These are phyloP conservation scores for Orthosia gracilis DNA, from an alignment of 2,888 invertebrate species.

Conservation along the genomic window DNA sequence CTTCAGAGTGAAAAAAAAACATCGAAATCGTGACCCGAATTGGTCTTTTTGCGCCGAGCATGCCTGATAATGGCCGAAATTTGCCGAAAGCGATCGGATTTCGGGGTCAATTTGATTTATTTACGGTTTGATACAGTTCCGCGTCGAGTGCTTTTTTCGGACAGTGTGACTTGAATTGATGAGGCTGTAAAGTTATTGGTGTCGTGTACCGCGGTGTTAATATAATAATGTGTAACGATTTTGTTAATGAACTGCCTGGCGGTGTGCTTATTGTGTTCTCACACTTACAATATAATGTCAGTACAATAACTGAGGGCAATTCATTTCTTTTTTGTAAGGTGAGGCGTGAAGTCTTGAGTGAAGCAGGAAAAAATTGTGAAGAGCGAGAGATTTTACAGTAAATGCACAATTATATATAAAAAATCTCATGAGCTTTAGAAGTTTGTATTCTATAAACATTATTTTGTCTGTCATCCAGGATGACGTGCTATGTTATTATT, in stretches of 20 bases:
- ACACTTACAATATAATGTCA: neutral
- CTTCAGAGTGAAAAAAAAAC: slow-evolving; percentile 75
- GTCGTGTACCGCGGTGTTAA: slow-evolving; percentile 49
- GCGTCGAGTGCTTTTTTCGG: slow-evolving; percentile 60
- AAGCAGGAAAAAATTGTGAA: neutral
- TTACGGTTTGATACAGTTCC: slow-evolving; percentile 88
- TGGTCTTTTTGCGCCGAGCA: slow-evolving; percentile 82
- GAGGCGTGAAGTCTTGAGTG: neutral
- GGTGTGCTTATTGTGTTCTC: slow-evolving; percentile 24
- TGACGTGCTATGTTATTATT: neutral
- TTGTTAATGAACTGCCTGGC: slow-evolving; percentile 24
- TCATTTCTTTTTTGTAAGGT: neutral
- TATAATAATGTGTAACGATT: slow-evolving; percentile 42
- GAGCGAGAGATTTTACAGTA: neutral
- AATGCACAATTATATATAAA: neutral
- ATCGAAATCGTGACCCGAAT: slow-evolving; percentile 85
- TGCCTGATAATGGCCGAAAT: slow-evolving; percentile 85
- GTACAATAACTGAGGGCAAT: neutral
- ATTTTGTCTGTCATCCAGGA: neutral
- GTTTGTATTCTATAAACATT: neutral
- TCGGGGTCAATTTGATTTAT: slow-evolving; percentile 89
- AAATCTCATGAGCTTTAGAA: neutral
- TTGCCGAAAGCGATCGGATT: slow-evolving; percentile 85
- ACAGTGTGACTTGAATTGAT: slow-evolving; percentile 77
- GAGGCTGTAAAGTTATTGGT: slow-evolving; percentile 70